Evolutionary conservation across 1,140 invertebrate genomes (phyloP).

Genomic region (Panagrolaimus sp.): DNA sequence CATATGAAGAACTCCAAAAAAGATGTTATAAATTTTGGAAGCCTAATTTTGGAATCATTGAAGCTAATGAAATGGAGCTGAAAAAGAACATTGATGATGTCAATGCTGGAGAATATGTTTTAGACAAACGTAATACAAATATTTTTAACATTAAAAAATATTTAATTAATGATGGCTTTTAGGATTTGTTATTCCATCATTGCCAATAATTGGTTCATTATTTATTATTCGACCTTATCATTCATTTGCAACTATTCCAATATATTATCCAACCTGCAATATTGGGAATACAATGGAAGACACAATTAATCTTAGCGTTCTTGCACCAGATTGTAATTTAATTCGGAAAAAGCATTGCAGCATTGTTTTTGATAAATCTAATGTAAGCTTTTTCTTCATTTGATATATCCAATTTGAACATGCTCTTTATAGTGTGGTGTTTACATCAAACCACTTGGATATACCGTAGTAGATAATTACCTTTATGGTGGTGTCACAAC

Average conservation of each 20-base stretch:
- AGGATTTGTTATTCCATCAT: not conserved
- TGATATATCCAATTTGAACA: not conserved
- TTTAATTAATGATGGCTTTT: not conserved
- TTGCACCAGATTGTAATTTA: not conserved
- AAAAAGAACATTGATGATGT: not conserved
- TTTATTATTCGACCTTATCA: not conserved
- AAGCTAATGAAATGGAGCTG: not conserved
- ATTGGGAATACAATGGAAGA: not conserved
- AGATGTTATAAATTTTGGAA: not conserved
- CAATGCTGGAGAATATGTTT: not conserved
- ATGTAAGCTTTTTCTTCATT: not conserved
- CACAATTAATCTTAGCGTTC: not conserved
- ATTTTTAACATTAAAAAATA: no score
- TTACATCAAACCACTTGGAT: not conserved
- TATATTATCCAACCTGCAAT: not conserved
- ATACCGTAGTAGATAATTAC: not conserved
- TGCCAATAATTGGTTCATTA: not conserved
- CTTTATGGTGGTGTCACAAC: not conserved
- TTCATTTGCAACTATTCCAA: constrained; percentile 6
- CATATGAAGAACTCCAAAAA: not conserved
- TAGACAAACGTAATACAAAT: not conserved
- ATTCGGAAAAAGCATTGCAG: not conserved
- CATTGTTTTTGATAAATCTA: not conserved
- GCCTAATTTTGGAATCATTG: not conserved
- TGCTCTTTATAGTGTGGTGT: not conserved